phyloP scores from a whole-genome alignment of 2,888 invertebrate species.

The Stenurella melanura region DNA sequence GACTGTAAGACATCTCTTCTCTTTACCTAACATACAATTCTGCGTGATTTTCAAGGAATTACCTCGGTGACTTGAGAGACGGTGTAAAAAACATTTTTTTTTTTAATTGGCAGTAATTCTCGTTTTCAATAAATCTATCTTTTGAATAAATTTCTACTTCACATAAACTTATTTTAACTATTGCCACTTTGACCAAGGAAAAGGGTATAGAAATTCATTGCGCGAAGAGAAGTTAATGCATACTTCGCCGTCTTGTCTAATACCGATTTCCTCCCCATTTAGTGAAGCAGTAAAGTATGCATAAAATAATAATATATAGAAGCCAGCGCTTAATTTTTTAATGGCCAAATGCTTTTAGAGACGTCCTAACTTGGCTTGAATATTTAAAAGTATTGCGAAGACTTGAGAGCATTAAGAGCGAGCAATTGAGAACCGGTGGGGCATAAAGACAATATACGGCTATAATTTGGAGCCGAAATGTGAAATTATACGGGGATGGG shows the following conservation, averaged over 20 bases:
- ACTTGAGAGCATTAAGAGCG: constrained; percentile 68
- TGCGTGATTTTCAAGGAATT: too few species aligned
- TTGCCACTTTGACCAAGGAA: background rate
- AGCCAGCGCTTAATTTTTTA: constrained; percentile 76
- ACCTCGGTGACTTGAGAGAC: too few species aligned
- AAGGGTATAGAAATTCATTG: constrained; percentile 5
- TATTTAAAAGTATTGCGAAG: constrained; percentile 73
- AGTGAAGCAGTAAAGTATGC: constrained; percentile 70
- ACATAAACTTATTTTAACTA: background rate
- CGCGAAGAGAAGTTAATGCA: constrained; percentile 48
- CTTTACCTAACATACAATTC: too few species aligned
- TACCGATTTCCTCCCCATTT: constrained; percentile 71
- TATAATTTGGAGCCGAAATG: constrained; percentile 64
- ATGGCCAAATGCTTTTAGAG: constrained; percentile 81
- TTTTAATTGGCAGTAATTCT: too few species aligned
- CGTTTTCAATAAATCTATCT: background rate
- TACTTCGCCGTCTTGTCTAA: constrained; percentile 47
- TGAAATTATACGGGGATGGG: constrained; percentile 42
- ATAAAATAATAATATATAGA: constrained; percentile 74
- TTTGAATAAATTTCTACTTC: background rate
- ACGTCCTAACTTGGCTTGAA: constrained; percentile 72
- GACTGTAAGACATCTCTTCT: too few species aligned
- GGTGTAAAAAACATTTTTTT: too few species aligned
- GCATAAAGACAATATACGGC: constrained; percentile 69
- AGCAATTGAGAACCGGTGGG: constrained; percentile 65